These are phyloP conservation scores for Drosophila dunni DNA, from an alignment of 1,140 invertebrate genomes.

Conservation along the genomic window DNA sequence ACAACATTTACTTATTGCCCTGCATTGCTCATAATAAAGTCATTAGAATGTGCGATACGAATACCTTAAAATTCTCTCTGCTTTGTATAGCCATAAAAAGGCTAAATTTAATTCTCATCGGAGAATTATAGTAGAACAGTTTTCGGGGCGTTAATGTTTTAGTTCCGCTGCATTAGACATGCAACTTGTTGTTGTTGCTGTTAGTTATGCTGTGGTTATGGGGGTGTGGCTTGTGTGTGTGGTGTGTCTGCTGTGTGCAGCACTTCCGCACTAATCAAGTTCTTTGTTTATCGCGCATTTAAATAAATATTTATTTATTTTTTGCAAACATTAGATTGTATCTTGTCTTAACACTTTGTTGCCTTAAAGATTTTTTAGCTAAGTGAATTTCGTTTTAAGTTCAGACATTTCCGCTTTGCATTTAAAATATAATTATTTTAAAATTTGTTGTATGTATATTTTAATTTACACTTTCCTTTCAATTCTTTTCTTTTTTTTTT, in stretches of 20 bases:
- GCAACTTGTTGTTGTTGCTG: conserved; percentile 42
- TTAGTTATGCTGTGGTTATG: conserved; percentile 21
- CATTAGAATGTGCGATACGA: conserved; percentile 75
- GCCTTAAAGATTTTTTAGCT: not conserved
- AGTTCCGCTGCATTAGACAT: conserved; percentile 75
- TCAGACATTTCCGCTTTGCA: not conserved
- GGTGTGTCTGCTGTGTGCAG: not conserved
- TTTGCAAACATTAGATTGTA: not conserved
- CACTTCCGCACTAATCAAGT: conserved; percentile 31
- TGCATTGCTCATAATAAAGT: conserved; percentile 80
- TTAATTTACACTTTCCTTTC: too few relatives aligned
- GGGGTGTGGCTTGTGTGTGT: conserved; percentile 12
- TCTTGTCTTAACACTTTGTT: not conserved
- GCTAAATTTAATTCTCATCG: conserved; percentile 30
- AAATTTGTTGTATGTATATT: too few relatives aligned
- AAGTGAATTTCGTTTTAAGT: not conserved
- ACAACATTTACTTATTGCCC: conserved; percentile 48
- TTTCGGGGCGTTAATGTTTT: conserved; percentile 74
- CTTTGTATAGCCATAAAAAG: conserved; percentile 14
- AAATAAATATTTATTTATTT: conserved; percentile 4
- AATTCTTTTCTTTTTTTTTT: too few relatives aligned
- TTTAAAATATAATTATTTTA: not conserved
- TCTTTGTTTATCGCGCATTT: conserved; percentile 4
- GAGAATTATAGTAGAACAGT: not conserved
- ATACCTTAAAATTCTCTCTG: conserved; percentile 15